A percentile compares a stretch with the other conserved stretches of the same genome.
Evolutionary conservation across 2,797 vertebrate species (phyloP).

Genomic region (Rhadinocentrus ornatus): DNA sequence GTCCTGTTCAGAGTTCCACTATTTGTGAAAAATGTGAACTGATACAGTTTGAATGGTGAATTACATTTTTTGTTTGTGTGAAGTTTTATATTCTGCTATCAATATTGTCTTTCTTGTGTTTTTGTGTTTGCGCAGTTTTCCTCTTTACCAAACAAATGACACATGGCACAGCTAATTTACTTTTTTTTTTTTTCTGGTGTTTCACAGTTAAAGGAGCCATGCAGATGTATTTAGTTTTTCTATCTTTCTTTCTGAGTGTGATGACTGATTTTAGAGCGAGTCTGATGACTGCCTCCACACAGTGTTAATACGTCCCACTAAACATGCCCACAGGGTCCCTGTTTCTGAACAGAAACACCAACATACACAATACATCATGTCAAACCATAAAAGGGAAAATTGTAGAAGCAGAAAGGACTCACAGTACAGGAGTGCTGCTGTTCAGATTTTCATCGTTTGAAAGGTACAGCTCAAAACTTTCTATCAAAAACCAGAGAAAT

Average conservation of each 20-base stretch:
- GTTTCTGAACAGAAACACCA: conserved; percentile 34
- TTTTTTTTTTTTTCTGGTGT: conserved; percentile 34
- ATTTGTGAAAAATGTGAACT: neutral
- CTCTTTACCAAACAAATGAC: conserved; percentile 8
- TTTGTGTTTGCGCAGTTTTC: conserved; percentile 13
- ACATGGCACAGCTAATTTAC: conserved; percentile 14
- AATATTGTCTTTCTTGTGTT: conserved; percentile 13
- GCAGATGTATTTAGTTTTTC: conserved; percentile 12
- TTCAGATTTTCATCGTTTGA: conserved; percentile 12
- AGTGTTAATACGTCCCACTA: conserved; percentile 63
- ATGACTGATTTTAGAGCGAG: conserved; percentile 63
- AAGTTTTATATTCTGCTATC: neutral
- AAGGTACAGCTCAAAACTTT: neutral
- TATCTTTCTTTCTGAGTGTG: conserved; percentile 30
- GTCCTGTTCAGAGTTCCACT: neutral
- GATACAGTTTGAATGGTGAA: no score
- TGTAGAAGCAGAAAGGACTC: neutral
- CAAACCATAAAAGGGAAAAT: conserved; percentile 8
- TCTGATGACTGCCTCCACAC: conserved; percentile 67
- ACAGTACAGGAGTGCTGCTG: neutral
- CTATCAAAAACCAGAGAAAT: conserved; percentile 1
- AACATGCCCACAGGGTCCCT: conserved; percentile 46
- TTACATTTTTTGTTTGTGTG: neutral
- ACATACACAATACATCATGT: conserved; percentile 21
- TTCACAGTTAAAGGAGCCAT: conserved; percentile 30